Evolutionary conservation across 1,140 invertebrate species (phyloP), one percentile per base, ranked within the genome.

Genomic region (Magallana ariakensis): DNA sequence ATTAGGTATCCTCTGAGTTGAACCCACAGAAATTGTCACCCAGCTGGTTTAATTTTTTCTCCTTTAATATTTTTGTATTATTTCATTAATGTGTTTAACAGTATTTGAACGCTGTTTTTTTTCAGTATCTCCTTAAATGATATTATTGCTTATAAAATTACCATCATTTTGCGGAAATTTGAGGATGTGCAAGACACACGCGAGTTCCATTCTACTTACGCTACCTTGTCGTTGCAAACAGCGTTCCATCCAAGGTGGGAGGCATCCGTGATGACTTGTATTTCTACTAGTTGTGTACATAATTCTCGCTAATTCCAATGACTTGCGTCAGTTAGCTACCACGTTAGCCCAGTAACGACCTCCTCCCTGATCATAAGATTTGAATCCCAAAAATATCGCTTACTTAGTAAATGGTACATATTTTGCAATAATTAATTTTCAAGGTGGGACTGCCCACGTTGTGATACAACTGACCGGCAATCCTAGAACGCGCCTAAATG

Each of bases 391-490:
- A 22, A 80, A 22, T 9, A 9, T 80, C 70, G 70, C 9, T 11
- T 80, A 22, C 11, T 22, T 9, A 80, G 70, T 80, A 80, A 80
- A 11, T 22, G 70, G 70, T 80, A 80, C 9, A 22, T 80, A 80
- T 80, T 22, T 22, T 22, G 70, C 8, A 80, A 22, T 80, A 80
- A 80, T n/a, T 80, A 80, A 80, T 85, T 88, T 88, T 33, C 55
- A 83, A 22, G 84, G 87, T 26, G 57, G 54, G 19, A 88, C 60
- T 33, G 84, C 87, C 62, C 62, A 80, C 3, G 75, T 11, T 46
- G n/a, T 26, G 83, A 88, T 8, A 88, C 58, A 70, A 85, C 22
- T 88, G 84, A 2, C 87, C 87, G n/a, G n/a, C n/a, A n/a, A n/a
- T n/a, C n/a, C n/a, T n/a, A n/a, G 26, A 58, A n/a, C n/a, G n/a